Conservation (phyloP, 2,113 vertebrate genomes). For the Cyanoramphus novaezelandiae region DNA sequence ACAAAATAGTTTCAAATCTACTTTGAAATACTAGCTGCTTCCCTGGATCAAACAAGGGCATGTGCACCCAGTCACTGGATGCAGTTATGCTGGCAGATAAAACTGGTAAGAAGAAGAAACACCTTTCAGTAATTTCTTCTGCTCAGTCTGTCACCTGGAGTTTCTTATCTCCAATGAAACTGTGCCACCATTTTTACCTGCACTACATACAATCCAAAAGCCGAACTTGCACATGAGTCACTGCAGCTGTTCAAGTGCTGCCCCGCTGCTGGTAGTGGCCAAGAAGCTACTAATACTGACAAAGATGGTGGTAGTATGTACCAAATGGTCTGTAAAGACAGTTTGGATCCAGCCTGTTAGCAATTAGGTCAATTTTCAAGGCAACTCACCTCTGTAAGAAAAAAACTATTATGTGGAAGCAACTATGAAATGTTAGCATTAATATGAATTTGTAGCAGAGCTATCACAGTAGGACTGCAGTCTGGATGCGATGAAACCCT, state of each 20-base stretch:
- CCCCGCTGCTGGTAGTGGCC: neutral
- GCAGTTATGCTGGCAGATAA: neutral
- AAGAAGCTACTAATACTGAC: neutral
- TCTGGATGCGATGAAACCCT: neutral
- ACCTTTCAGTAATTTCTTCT: neutral
- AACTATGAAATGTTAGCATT: neutral
- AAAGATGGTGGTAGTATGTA: neutral
- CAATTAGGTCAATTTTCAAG: neutral
- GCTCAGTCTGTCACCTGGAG: neutral
- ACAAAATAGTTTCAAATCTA: neutral
- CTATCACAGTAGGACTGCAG: neutral
- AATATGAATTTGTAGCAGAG: neutral
- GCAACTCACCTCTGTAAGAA: neutral
- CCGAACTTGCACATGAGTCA: fast-evolving
- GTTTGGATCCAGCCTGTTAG: neutral
- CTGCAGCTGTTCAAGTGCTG: neutral
- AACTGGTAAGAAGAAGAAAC: neutral
- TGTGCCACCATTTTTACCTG: neutral
- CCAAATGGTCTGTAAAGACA: neutral
- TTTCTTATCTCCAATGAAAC: neutral
- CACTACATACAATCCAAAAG: neutral
- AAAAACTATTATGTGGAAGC: neutral
- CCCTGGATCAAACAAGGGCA: fast-evolving
- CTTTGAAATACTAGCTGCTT: neutral
- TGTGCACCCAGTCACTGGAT: neutral